Evolutionary conservation across 2,888 invertebrate species (phyloP).

Genomic region (Lamellibrachia columna): DNA sequence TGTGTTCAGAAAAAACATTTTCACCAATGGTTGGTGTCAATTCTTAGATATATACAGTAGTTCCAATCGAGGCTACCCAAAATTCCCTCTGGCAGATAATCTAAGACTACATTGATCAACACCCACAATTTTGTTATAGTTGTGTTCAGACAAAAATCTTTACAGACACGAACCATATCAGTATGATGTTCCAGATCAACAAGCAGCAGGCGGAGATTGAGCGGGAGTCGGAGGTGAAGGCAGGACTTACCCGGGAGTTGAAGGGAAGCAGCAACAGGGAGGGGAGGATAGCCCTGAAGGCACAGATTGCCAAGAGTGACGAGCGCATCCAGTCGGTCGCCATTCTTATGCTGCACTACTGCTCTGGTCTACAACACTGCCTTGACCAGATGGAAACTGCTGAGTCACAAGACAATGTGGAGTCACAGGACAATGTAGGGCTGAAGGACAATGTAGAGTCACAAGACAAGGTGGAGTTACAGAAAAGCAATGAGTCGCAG

Average conservation of each 20-base stretch:
- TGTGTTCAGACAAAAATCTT: too few relatives aligned
- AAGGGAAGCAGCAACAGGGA: constrained; percentile 50
- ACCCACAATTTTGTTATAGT: too few relatives aligned
- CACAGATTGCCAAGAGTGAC: constrained; percentile 75
- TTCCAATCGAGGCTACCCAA: too few relatives aligned
- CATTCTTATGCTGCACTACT: constrained; percentile 92
- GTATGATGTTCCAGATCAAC: constrained; percentile 71
- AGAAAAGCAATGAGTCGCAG: background rate
- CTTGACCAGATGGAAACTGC: constrained; percentile 69
- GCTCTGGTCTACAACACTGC: constrained; percentile 89
- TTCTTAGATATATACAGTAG: too few relatives aligned
- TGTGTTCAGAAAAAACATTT: too few relatives aligned
- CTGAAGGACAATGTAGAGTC: background rate
- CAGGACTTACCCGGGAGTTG: constrained; percentile 66
- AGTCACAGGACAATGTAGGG: background rate
- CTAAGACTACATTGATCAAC: too few relatives aligned
- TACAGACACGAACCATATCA: too few relatives aligned
- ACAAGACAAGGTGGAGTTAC: background rate
- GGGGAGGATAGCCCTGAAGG: constrained; percentile 36
- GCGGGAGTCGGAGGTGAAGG: constrained; percentile 73
- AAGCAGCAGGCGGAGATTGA: constrained; percentile 81
- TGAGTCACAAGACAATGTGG: background rate
- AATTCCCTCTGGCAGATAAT: too few relatives aligned
- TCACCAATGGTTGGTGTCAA: too few relatives aligned
- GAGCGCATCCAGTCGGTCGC: constrained; percentile 89